phyloP scores from a whole-genome alignment of 2,797 vertebrate genomes.

The Squalus acanthias region DNA sequence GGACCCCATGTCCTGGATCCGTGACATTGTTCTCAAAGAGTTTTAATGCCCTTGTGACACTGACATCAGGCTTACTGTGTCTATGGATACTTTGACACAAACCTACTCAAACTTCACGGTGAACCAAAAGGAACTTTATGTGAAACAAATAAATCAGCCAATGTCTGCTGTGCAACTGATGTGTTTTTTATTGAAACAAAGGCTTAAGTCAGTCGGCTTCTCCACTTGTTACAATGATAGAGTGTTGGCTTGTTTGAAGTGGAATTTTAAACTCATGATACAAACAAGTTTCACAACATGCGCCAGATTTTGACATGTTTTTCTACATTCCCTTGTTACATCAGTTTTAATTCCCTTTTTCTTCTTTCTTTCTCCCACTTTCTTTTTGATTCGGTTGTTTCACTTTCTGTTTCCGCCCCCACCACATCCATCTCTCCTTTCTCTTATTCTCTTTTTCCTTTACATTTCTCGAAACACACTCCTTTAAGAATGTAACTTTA shows the following conservation, averaged over 20 bases:
- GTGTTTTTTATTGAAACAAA: not conserved
- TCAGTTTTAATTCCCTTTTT: not conserved
- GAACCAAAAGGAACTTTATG: not conserved
- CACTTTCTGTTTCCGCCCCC: not conserved
- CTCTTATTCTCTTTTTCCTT: not conserved
- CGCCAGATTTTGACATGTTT: not conserved
- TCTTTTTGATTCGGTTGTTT: not conserved
- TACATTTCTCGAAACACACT: not conserved
- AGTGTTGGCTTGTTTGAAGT: not conserved
- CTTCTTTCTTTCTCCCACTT: not conserved
- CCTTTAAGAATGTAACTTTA: not conserved
- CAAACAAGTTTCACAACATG: not conserved
- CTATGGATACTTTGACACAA: not conserved
- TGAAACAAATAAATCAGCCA: slow-evolving; percentile 27
- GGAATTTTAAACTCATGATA: not conserved
- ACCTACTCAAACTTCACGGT: not conserved
- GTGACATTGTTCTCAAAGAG: not conserved
- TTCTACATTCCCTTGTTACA: not conserved
- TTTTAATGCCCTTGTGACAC: not conserved
- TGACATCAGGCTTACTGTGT: not conserved
- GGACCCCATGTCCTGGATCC: not conserved
- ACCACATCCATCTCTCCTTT: not conserved
- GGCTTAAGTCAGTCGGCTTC: not conserved
- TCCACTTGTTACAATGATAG: not conserved
- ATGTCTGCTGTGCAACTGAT: not conserved